phyloP scores from a whole-genome alignment of 1,140 invertebrate genomes.

The Nasonia giraulti region DNA sequence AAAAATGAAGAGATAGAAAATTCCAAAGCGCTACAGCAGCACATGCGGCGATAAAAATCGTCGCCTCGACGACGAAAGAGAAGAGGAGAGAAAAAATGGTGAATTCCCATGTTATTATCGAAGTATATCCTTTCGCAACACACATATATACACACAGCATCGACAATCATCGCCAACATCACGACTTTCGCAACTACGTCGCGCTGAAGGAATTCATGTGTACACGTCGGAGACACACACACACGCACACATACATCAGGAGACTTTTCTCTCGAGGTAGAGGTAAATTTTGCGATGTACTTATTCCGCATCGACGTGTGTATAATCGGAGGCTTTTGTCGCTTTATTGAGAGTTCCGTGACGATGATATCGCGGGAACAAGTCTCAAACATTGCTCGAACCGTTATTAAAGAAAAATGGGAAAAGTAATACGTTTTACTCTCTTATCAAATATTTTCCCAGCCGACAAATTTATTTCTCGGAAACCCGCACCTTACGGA shows the following conservation, averaged over 20 bases:
- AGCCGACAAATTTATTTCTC: too few species aligned
- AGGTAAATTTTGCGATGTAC: conserved; percentile 28
- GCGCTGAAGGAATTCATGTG: neutral
- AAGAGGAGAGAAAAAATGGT: conserved; percentile 31
- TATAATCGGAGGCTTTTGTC: too few species aligned
- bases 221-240: neutral
- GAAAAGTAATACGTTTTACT: too few species aligned
- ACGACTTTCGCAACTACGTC: conserved; percentile 18
- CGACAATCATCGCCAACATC: conserved; percentile 48
- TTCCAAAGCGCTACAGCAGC: neutral
- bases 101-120: conserved; percentile 46
- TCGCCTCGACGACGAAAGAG: conserved; percentile 1
- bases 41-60: conserved; percentile 11
- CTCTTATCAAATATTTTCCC: too few species aligned
- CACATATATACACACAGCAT: neutral
- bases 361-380: too few species aligned
- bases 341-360: too few species aligned
- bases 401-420: too few species aligned
- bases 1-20: conserved; percentile 13
- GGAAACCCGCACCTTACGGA: too few species aligned
- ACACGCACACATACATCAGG: too few species aligned
- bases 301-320: neutral
- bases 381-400: too few species aligned
- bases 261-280: too few species aligned
- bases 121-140: conserved; percentile 39